Conservation (phyloP, 2,888 invertebrate genomes). For the Lasioglossum marginatum region DNA sequence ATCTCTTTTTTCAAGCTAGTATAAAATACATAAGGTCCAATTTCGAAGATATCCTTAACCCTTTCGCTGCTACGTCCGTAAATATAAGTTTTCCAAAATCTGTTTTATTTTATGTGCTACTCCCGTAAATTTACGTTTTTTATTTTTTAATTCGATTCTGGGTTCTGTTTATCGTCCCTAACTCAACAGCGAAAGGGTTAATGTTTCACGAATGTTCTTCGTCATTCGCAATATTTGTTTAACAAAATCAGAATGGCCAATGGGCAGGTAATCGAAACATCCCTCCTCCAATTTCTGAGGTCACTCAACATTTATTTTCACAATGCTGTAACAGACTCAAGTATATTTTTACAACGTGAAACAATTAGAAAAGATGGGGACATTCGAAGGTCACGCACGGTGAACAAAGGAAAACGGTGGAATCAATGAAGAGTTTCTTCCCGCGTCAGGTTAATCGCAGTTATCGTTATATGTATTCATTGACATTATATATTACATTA, state of each 20-base stretch:
- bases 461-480: slow-evolving; percentile 63
- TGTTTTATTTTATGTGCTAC: too few relatives aligned
- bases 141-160: too few relatives aligned
- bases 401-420: background rate
- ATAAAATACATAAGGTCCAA: too few relatives aligned
- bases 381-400: background rate
- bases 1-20: too few relatives aligned
- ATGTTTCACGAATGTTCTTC: too few relatives aligned
- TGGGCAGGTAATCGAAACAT: background rate
- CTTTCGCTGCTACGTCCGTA: too few relatives aligned
- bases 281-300: background rate
- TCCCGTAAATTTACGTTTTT: too few relatives aligned
- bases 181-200: too few relatives aligned
- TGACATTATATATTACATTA: slow-evolving; percentile 53
- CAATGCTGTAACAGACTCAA: slow-evolving; percentile 5
- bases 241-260: background rate
- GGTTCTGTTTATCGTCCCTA: too few relatives aligned
- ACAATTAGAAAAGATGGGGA: background rate
- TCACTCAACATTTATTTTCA: background rate
- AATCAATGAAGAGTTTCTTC: background rate
- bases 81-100: too few relatives aligned
- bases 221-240: background rate
- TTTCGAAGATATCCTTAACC: too few relatives aligned
- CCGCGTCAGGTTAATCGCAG: slow-evolving; percentile 36
- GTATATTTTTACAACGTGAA: slow-evolving; percentile 5